These are phyloP conservation scores for Penelope pileata DNA, from an alignment of 2,113 vertebrate species.

Conservation along the genomic window DNA sequence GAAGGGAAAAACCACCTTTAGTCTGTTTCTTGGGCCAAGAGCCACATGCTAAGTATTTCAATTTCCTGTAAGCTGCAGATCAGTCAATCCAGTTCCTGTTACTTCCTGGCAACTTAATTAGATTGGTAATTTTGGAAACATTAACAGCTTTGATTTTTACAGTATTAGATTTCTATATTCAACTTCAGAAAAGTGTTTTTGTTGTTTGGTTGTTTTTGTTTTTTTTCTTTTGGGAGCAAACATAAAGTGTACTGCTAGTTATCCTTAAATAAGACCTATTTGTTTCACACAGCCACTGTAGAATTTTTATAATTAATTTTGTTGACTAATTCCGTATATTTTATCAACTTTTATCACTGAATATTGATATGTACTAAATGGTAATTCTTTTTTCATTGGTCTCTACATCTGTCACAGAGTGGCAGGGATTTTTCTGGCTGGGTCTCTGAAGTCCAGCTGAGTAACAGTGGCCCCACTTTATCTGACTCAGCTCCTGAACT, in stretches of 20 bases:
- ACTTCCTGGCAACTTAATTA: slow-evolving; percentile 5
- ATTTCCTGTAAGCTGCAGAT: slow-evolving; percentile 9
- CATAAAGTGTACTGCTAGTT: background rate
- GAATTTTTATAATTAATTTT: background rate
- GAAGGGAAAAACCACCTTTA: background rate
- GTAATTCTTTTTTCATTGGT: background rate
- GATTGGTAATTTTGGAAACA: background rate
- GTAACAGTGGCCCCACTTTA: background rate
- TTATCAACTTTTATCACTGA: background rate
- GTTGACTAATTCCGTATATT: background rate
- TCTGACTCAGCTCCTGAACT: background rate
- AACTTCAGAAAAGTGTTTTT: background rate
- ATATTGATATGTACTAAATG: background rate
- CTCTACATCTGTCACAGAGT: background rate
- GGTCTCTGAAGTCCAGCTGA: background rate
- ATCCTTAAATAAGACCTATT: background rate
- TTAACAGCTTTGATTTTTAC: background rate
- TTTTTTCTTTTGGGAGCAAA: too few relatives aligned
- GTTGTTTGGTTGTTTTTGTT: too few relatives aligned
- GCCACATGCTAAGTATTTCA: background rate
- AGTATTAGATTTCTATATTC: background rate
- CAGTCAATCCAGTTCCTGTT: background rate
- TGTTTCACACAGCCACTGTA: background rate
- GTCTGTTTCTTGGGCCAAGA: background rate
- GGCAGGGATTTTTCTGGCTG: background rate